Evolutionary conservation across 2,888 invertebrate species (phyloP).

Genomic region (Criorhina ranunculi): DNA sequence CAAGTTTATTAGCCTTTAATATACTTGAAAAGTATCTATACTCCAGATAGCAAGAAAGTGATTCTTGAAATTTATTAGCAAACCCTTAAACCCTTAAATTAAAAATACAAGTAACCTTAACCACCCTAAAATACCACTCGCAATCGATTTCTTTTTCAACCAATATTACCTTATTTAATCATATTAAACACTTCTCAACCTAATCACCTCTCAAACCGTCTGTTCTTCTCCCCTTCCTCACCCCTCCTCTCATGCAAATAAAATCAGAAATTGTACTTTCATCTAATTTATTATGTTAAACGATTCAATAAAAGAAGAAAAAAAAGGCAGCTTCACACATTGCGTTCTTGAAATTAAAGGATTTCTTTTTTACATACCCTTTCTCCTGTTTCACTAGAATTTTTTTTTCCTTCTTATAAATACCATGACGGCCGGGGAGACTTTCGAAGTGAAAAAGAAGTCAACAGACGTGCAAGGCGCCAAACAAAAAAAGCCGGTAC

Average conservation of each 20-base stretch:
- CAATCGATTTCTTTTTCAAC: background rate
- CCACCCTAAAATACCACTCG: too few relatives aligned
- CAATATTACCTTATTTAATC: background rate
- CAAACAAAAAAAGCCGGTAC: constrained; percentile 34
- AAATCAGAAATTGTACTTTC: constrained; percentile 29
- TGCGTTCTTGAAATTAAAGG: constrained; percentile 38
- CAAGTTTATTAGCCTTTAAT: too few relatives aligned
- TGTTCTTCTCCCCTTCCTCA: background rate
- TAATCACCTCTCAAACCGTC: background rate
- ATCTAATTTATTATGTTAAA: constrained; percentile 48
- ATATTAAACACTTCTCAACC: background rate
- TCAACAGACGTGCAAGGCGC: constrained; percentile 31
- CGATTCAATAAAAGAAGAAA: constrained; percentile 32
- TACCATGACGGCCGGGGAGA: background rate
- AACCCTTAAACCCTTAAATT: too few relatives aligned
- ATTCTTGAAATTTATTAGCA: too few relatives aligned
- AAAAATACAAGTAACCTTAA: too few relatives aligned
- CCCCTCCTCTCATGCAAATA: background rate
- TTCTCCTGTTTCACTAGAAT: background rate
- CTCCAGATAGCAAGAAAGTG: too few relatives aligned
- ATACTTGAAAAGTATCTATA: too few relatives aligned
- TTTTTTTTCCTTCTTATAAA: background rate
- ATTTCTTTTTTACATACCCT: background rate
- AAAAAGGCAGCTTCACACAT: constrained; percentile 14
- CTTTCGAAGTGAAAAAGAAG: constrained; percentile 1